phyloP scores from a whole-genome alignment of 2,113 vertebrate species.

The Sinocyclocheilus maitianheensis region DNA sequence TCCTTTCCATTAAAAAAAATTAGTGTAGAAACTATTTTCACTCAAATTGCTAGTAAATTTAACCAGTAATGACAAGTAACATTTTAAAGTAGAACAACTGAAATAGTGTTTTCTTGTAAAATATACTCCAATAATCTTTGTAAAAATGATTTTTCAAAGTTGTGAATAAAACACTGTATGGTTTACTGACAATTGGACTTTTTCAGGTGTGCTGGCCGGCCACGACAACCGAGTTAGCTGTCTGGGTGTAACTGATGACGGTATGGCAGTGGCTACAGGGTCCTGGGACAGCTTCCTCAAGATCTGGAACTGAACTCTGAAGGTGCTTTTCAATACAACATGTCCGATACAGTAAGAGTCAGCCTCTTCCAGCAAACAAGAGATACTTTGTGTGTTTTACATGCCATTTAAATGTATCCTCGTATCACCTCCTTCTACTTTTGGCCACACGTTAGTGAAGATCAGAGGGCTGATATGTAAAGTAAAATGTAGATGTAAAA shows the following conservation, averaged over 20 bases:
- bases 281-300: slow-evolving; percentile 99
- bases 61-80: too few relatives aligned
- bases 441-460: background rate
- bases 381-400: background rate
- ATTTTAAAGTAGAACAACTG: too few relatives aligned
- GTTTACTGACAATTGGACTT: background rate
- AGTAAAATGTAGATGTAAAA: too few relatives aligned
- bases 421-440: background rate
- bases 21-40: too few relatives aligned
- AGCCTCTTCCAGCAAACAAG: background rate
- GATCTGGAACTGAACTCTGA: slow-evolving; percentile 97
- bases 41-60: too few relatives aligned
- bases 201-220: slow-evolving; percentile 92
- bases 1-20: too few relatives aligned
- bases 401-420: background rate
- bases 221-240: slow-evolving; percentile 99
- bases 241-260: slow-evolving; percentile 98
- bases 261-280: slow-evolving; percentile 98
- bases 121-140: too few relatives aligned
- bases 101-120: too few relatives aligned
- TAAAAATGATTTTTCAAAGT: too few relatives aligned
- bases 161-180: background rate
- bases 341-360: slow-evolving; percentile 49
- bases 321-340: slow-evolving; percentile 69
- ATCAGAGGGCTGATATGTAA: background rate